A percentile compares a stretch with the other conserved stretches of the same genome.
These are phyloP conservation scores for Melieria omissa DNA, from an alignment of 2,888 invertebrate genomes.

Conservation along the genomic window DNA sequence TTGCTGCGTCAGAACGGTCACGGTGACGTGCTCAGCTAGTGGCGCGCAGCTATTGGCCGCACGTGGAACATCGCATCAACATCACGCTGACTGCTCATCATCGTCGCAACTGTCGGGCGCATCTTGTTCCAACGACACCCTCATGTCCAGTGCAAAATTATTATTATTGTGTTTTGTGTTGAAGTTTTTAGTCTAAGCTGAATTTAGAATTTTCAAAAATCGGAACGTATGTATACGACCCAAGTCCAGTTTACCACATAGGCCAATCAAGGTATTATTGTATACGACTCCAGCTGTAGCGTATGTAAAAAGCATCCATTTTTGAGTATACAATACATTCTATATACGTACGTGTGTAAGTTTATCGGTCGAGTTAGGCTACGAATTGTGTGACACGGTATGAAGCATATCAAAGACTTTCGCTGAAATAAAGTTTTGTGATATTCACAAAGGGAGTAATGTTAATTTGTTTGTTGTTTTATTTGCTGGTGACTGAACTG, in stretches of 20 bases:
- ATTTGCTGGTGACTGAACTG: not conserved
- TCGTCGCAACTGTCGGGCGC: no score
- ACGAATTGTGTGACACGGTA: not conserved
- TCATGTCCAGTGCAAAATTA: no score
- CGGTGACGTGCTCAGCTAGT: conserved; percentile 80
- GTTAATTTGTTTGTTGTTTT: not conserved
- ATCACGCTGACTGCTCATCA: no score
- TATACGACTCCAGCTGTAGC: not conserved
- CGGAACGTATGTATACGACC: not conserved
- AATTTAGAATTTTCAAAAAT: no score
- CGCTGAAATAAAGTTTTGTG: conserved; percentile 44
- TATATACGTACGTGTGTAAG: not conserved
- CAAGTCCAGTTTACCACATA: not conserved
- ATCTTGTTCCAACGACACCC: no score
- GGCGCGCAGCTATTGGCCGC: not conserved
- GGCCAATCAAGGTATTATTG: not conserved
- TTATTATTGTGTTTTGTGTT: no score
- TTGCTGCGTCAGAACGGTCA: conserved; percentile 82
- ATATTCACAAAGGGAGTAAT: conserved; percentile 44
- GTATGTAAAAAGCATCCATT: not conserved
- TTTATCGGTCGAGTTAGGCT: not conserved
- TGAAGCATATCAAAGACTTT: conserved; percentile 39
- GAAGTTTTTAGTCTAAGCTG: no score
- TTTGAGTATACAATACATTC: not conserved
- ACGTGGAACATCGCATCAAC: no score